phyloP scores from a whole-genome alignment of 2,113 vertebrate genomes.

The Amphiprion percula region DNA sequence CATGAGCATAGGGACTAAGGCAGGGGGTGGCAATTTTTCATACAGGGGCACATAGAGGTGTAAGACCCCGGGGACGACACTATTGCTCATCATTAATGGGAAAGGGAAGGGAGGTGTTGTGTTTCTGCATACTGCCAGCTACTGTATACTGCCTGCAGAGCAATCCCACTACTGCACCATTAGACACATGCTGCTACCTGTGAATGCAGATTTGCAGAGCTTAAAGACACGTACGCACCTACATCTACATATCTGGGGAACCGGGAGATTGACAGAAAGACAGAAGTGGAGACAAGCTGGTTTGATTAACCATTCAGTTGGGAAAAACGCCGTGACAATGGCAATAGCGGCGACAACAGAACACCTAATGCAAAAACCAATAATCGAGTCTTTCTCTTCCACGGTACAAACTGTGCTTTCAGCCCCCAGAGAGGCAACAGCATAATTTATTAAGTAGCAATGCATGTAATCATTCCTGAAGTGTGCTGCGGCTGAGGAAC shows the following conservation, averaged over 20 bases:
- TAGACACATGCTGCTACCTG: not conserved
- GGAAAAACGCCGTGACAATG: not conserved
- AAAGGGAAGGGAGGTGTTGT: not conserved
- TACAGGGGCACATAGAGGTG: constrained; percentile 39
- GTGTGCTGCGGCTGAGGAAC: constrained; percentile 40
- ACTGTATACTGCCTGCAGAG: constrained; percentile 44
- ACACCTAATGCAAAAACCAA: constrained; percentile 38
- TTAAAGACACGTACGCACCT: not conserved
- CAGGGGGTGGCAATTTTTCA: constrained; percentile 49
- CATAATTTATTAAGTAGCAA: constrained; percentile 47
- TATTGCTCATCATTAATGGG: constrained; percentile 54
- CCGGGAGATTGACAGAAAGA: not conserved
- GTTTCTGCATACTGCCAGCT: constrained; percentile 6
- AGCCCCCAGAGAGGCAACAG: constrained; percentile 20
- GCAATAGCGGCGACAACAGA: constrained; percentile 7
- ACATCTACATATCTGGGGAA: constrained; percentile 1
- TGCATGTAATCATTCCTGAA: constrained; percentile 48
- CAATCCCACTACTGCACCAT: constrained; percentile 14
- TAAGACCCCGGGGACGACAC: constrained; percentile 19
- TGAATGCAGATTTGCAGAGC: constrained; percentile 12
- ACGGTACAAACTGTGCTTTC: constrained; percentile 21
- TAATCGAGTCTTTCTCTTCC: constrained; percentile 51
- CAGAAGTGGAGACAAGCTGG: not conserved
- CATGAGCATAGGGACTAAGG: constrained; percentile 27
- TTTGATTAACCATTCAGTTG: constrained; percentile 12